Evolutionary conservation across 2,888 invertebrate genomes (phyloP).

Genomic region (Lampropteryx suffumata): DNA sequence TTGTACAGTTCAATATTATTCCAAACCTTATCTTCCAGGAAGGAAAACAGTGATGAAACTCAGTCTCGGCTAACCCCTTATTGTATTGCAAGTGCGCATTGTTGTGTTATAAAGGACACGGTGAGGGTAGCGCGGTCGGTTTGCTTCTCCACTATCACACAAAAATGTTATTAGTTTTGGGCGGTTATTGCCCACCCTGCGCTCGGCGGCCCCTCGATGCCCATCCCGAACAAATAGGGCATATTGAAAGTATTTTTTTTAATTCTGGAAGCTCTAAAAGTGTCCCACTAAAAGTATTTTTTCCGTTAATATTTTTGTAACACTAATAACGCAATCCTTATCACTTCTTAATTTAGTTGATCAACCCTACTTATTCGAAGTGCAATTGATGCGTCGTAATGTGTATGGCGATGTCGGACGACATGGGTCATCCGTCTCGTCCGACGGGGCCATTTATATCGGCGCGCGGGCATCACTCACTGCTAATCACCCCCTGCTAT

Average conservation of each 20-base stretch:
- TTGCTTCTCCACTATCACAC: conserved; percentile 70
- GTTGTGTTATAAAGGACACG: conserved; percentile 70
- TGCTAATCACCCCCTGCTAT: conserved; percentile 62
- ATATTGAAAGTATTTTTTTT: conserved; percentile 62
- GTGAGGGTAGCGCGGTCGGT: conserved; percentile 64
- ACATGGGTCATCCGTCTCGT: conserved; percentile 64
- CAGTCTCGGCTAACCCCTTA: conserved; percentile 62
- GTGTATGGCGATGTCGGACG: conserved; percentile 41
- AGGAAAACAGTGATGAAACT: conserved; percentile 56
- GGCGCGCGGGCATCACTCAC: conserved; percentile 64
- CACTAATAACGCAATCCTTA: not conserved
- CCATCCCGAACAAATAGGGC: conserved; percentile 60
- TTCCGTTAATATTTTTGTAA: not conserved
- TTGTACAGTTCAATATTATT: conserved; percentile 31
- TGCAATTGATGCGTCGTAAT: conserved; percentile 65
- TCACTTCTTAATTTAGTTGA: conserved; percentile 5
- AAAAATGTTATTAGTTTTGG: conserved; percentile 81
- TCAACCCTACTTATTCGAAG: conserved; percentile 47
- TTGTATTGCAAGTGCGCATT: conserved; percentile 70
- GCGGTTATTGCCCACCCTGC: conserved; percentile 71
- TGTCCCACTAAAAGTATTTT: not conserved
- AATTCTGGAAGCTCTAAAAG: conserved; percentile 38
- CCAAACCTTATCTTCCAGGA: conserved; percentile 48
- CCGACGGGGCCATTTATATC: conserved; percentile 69
- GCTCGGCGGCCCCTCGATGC: conserved; percentile 58